phyloP scores from a whole-genome alignment of 2,113 vertebrate species.

The Apodemus sylvaticus region DNA sequence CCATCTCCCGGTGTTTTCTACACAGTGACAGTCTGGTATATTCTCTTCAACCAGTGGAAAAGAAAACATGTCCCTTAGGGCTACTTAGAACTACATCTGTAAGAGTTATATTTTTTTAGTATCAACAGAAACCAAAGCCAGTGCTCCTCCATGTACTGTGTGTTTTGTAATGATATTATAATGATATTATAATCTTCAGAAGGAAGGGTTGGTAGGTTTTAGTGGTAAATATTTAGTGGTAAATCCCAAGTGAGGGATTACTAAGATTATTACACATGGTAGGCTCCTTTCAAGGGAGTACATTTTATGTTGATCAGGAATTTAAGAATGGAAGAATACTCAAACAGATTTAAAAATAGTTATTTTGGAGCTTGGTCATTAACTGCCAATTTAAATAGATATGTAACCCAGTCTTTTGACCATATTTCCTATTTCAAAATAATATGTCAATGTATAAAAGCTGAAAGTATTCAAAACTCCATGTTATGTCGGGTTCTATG shows the following conservation, averaged over 20 bases:
- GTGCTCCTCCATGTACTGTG: background rate
- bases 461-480: conserved; percentile 43
- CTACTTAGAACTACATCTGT: background rate
- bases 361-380: conserved; percentile 40
- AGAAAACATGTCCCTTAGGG: background rate
- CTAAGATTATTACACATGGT: conserved; percentile 12
- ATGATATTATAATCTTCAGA: background rate
- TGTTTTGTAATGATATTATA: background rate
- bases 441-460: conserved; percentile 9
- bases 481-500: background rate
- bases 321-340: background rate
- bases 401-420: background rate
- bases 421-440: conserved; percentile 44
- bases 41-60: background rate
- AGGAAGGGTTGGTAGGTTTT: conserved; percentile 33
- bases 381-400: conserved; percentile 21
- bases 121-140: conserved; percentile 10
- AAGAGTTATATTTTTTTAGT: background rate
- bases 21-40: background rate
- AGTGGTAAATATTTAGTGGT: conserved; percentile 51
- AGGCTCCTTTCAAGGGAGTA: background rate
- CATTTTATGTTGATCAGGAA: background rate
- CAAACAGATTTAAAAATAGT: background rate
- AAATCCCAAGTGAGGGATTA: conserved; percentile 28
- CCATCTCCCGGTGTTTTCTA: background rate